Percentiles rank a stretch among this genome's conserved stretches.
Evolutionary conservation across 2,797 vertebrate genomes (phyloP).

Genomic region (Champsocephalus esox): DNA sequence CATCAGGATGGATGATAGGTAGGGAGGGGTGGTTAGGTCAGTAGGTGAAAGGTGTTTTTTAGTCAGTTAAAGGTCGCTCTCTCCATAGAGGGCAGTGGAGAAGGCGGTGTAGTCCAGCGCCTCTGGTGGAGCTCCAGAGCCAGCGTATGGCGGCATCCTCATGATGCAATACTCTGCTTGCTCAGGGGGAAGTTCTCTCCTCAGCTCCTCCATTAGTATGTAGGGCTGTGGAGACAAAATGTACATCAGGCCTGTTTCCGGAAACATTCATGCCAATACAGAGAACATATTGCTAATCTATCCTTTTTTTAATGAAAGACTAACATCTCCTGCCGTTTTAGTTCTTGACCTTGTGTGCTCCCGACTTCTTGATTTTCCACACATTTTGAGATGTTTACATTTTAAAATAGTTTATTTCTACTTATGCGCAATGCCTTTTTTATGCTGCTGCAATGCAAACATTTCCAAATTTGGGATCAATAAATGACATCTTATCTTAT

Average conservation of each 20-base stretch:
- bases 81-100: slow-evolving; percentile 98
- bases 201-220: slow-evolving; percentile 95
- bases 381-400: background rate
- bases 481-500: too few relatives aligned
- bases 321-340: background rate
- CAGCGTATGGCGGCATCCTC: slow-evolving; percentile 92
- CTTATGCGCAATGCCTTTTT: too few relatives aligned
- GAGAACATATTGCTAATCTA: too few relatives aligned
- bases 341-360: background rate
- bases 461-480: too few relatives aligned
- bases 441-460: too few relatives aligned
- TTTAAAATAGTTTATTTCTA: too few relatives aligned
- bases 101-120: slow-evolving; percentile 99
- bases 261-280: background rate
- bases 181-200: slow-evolving; percentile 95
- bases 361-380: background rate
- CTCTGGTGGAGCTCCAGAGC: slow-evolving; percentile 89
- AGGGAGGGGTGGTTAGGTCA: slow-evolving; percentile 10
- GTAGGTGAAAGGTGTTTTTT: slow-evolving; percentile 36
- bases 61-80: slow-evolving; percentile 95
- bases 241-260: slow-evolving; percentile 4
- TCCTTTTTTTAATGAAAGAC: background rate
- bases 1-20: slow-evolving; percentile 22
- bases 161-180: slow-evolving; percentile 98
- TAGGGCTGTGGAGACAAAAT: slow-evolving; percentile 86